A percentile compares a stretch with the other conserved stretches of the same genome.
Evolutionary conservation across 2,113 vertebrate species (phyloP).

Genomic region (Phoxinus phoxinus): DNA sequence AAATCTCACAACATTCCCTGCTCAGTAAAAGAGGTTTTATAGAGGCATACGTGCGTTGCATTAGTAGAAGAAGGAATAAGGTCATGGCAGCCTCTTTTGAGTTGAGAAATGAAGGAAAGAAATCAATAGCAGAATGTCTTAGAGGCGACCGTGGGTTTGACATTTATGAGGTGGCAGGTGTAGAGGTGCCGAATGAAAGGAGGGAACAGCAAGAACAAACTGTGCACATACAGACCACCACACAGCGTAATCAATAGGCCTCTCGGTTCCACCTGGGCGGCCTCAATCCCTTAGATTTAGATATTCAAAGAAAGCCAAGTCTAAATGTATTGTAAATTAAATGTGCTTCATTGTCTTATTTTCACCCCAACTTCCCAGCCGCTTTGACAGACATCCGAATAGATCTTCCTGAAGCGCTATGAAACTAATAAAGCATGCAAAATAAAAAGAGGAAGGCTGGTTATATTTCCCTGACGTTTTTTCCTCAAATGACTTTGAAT

Average conservation of each 20-base stretch:
- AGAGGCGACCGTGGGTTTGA: conserved; percentile 27
- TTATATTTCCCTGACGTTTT: conserved; percentile 68
- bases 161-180: conserved; percentile 35
- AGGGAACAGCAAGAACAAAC: conserved; percentile 2
- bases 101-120: conserved; percentile 48
- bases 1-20: conserved; percentile 23
- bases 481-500: conserved; percentile 52
- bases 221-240: neutral
- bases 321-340: conserved; percentile 29
- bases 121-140: conserved; percentile 52
- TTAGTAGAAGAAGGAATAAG: conserved; percentile 32
- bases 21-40: conserved; percentile 33
- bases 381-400: conserved; percentile 36
- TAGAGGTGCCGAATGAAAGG: neutral
- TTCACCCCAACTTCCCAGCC: conserved; percentile 3
- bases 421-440: conserved; percentile 55
- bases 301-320: conserved; percentile 4
- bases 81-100: conserved; percentile 31
- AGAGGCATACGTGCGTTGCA: conserved; percentile 18
- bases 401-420: conserved; percentile 27
- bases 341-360: conserved; percentile 33
- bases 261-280: neutral
- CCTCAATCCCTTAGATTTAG: conserved; percentile 26
- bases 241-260: conserved; percentile 32
- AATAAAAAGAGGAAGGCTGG: conserved; percentile 66